Conservation (phyloP, 23 tunicate species). For the Trididemnum nubilum region DNA sequence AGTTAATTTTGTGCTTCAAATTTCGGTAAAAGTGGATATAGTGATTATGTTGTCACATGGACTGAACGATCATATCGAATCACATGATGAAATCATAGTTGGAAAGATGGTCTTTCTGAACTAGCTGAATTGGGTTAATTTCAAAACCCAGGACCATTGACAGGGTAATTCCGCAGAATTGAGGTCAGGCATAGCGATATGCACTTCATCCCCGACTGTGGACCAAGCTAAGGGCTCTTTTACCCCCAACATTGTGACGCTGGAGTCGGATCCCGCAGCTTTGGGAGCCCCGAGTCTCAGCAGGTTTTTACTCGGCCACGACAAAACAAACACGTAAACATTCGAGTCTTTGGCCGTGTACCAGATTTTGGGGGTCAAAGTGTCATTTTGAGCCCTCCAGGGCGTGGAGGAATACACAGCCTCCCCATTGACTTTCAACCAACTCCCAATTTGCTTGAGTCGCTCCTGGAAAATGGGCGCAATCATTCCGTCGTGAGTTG, state of each 20-base stretch:
- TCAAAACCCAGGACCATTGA: constrained; percentile 94
- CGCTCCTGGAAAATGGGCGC: constrained; percentile 78
- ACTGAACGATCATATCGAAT: no score
- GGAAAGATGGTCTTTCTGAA: no score
- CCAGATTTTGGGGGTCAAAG: constrained; percentile 57
- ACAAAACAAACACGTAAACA: constrained; percentile 72
- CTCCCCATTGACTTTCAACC: constrained; percentile 85
- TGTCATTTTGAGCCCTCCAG: constrained; percentile 81
- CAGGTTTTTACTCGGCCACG: constrained; percentile 75
- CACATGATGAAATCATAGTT: no score
- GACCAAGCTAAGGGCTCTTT: constrained; percentile 31
- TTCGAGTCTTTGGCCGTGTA: constrained; percentile 54
- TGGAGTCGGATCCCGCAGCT: constrained; percentile 24
- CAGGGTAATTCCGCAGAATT: constrained; percentile 43
- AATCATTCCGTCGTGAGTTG: constrained; percentile 81
- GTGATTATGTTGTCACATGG: no score
- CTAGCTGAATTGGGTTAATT: constrained; percentile 38
- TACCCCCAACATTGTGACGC: constrained; percentile 64
- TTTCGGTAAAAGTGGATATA: no score
- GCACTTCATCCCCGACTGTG: constrained; percentile 8
- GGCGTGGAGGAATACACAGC: constrained; percentile 83
- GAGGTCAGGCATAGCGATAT: constrained; percentile 39
- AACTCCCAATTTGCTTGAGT: constrained; percentile 70
- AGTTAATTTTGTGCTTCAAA: no score
- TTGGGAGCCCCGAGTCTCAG: constrained; percentile 57